These are phyloP conservation scores for Aspidoscelis tigris DNA, from an alignment of 2,113 vertebrate genomes.

Conservation along the genomic window DNA sequence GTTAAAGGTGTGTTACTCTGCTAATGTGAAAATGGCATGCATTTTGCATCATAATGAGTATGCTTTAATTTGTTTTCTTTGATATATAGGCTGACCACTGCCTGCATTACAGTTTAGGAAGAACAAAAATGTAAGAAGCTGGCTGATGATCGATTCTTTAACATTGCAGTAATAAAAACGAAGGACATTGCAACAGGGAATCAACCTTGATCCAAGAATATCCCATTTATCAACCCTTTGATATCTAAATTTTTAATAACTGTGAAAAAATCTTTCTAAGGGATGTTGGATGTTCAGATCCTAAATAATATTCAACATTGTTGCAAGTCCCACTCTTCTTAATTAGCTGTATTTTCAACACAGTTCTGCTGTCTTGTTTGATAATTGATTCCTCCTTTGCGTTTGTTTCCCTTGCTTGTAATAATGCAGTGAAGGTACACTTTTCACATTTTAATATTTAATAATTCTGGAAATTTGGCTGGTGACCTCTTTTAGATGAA, in stretches of 20 bases:
- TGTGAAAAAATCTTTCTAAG: not conserved
- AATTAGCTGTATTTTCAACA: not conserved
- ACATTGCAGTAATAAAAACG: conserved; percentile 15
- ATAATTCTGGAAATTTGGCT: no score
- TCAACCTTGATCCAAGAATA: not conserved
- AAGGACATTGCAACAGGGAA: conserved; percentile 11
- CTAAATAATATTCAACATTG: not conserved
- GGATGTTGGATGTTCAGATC: not conserved
- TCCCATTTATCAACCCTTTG: conserved; percentile 8
- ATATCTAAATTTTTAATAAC: no score
- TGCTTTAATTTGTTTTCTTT: not conserved
- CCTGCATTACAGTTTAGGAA: not conserved
- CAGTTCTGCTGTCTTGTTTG: no score
- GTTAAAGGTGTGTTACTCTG: not conserved
- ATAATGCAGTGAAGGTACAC: no score
- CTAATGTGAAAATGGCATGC: not conserved
- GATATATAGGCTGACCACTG: not conserved
- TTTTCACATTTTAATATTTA: not conserved
- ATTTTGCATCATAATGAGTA: not conserved
- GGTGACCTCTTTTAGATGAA: no score
- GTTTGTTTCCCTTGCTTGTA: not conserved
- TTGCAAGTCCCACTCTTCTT: not conserved
- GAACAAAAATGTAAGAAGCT: not conserved
- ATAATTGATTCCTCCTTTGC: not conserved
- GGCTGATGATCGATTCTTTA: not conserved